Conservation (phyloP, 2,797 vertebrate species). For the Eptatretus atami region DNA sequence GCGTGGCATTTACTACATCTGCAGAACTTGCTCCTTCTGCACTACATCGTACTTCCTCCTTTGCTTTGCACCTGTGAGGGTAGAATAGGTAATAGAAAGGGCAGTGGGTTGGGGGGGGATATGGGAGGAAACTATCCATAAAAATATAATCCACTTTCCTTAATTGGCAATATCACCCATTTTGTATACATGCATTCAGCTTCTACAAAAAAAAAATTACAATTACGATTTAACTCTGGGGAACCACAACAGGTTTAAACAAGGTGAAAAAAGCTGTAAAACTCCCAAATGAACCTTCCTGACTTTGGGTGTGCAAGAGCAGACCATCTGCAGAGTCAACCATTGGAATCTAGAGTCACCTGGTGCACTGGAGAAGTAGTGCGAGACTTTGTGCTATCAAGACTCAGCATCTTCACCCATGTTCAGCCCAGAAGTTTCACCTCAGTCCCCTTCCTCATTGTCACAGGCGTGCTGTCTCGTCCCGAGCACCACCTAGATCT, state of each 20-base stretch:
- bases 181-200: no score
- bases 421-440: conserved; percentile 23
- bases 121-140: no score
- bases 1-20: conserved; percentile 30
- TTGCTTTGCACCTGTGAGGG: conserved; percentile 24
- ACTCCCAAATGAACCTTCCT: background rate
- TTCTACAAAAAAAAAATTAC: no score
- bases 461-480: no score
- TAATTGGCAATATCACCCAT: no score
- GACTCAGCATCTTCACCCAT: conserved; percentile 26
- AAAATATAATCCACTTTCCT: no score
- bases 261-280: background rate
- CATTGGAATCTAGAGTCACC: conserved; percentile 12
- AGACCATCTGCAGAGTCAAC: background rate
- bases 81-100: no score
- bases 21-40: conserved; percentile 17
- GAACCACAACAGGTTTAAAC: no score
- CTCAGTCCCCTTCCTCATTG: conserved; percentile 23
- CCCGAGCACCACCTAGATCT: no score
- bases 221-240: no score
- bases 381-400: conserved; percentile 18
- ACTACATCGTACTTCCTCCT: conserved; percentile 22
- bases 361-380: conserved; percentile 25
- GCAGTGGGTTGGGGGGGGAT: no score
- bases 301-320: background rate